Base-by-base conservation (phyloP, 1,140 invertebrate species). In the Hermatobates lingyangjiaoensis region DNA sequence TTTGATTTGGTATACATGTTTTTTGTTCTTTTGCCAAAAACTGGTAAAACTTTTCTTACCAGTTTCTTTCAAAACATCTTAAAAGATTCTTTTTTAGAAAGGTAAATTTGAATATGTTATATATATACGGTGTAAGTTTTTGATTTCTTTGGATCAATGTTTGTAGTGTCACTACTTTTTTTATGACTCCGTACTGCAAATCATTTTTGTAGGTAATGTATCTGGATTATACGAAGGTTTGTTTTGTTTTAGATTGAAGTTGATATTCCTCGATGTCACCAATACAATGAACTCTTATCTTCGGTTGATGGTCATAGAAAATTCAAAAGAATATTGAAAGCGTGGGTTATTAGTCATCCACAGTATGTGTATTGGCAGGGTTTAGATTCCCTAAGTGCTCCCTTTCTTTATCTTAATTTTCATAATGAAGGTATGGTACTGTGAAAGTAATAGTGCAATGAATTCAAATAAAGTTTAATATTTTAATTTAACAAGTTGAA, bases 281-380 rank as follows among this genome's bases (percentile, higher is more conserved):
- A 98, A 61, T 99, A 98, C 65, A 92, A 96, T 65, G 92, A 96
- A 71, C 68, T 98, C 46, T 71, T 99, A 27, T 91, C 92, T 20
- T 97, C 94, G 1, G 79, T 85, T 2, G 79, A 80, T 53, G 94
- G 89, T 0, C 93, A 97, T 63, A 71, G 73, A 50, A 94, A 93
- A 65, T 77, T 99, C 46, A 92, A 95, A 63, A 71, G 92, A 45
- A 73, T 99, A 51, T 70, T 99, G 0, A 98, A 98, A 69, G 92
- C 94, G 0, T 98, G 95, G 95, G 82, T 98, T 15, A 75, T 83
- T 10, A 82, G 83, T 48, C 91, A 98, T 71, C 81, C 87, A 0
- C 78, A 95, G 58, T 97, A 97, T 63, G 95, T 98, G 0, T 99
- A 99, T 65, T 99, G 96, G 96, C 95, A 99, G 72, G 96, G 96